Base-by-base conservation (phyloP, 2,113 vertebrate species). In the Muscicapa adusta region DNA sequence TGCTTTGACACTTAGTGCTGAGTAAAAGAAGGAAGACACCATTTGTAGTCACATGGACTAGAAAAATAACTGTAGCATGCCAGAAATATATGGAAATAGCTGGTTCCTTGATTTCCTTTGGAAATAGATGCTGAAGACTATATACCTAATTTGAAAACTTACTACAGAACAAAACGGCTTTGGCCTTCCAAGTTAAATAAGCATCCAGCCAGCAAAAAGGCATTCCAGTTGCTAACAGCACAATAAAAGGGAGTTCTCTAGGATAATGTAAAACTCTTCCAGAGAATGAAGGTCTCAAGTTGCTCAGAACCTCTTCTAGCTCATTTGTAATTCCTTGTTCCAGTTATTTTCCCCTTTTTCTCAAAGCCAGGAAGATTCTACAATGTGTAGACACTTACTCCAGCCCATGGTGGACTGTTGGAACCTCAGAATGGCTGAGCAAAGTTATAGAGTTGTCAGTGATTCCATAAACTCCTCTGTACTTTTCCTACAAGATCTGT, bases 141-240 rank as follows among this genome's bases (percentile, higher is more conserved):
- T 22, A 61, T 53, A 40, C 18, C 40, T 82, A 33, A 92, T 85
- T 85, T 78, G 84, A 72, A 72, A 61, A 34, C 43, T 33, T 56
- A 54, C 29, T 70, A 12, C 22, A 86, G 65, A 81, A 57, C 34
- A 80, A 92, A 89, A 71, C 57, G n/a, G 31, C 33, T 45, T 75
- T 72, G 31, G 23, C 13, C 26, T 79, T 94, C 89, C 84, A 92
- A 95, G 70, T 65, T 66, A 93, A 94, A 88, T 68, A 94, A 87
- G 26, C 14, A 29, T 18, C 42, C 47, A 73, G 62, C 45, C 94
- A 89, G 61, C 26, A 85, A 54, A 85, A 94, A 76, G 45, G 38
- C 29, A 87, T 89, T 51, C 50, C 53, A 53, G 62, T 75, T 74
- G 42, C 63, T 81, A 77, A 74, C n/a, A 85, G 40, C 31, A 75